phyloP scores from a whole-genome alignment of 2,888 invertebrate genomes.

The Phlogophora meticulosa region DNA sequence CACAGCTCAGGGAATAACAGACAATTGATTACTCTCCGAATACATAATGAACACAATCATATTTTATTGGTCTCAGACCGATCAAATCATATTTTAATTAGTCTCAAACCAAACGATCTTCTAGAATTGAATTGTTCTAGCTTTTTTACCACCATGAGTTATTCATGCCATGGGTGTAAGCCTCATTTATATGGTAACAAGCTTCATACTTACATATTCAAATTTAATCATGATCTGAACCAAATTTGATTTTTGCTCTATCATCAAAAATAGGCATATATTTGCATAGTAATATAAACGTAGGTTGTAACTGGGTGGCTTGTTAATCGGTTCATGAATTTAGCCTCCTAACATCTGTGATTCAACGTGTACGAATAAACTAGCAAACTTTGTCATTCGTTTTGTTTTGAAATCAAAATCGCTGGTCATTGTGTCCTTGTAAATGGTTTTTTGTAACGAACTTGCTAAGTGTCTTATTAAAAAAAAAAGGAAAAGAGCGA shows the following conservation, averaged over 20 bases:
- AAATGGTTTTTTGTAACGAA: too few species aligned
- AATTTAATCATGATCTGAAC: conserved; percentile 48
- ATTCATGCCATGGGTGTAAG: conserved; percentile 54
- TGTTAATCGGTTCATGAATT: conserved; percentile 28
- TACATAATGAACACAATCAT: conserved; percentile 30
- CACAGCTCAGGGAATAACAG: conserved; percentile 28
- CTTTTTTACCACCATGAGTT: conserved; percentile 37
- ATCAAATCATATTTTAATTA: conserved; percentile 30
- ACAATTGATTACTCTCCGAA: conserved; percentile 41
- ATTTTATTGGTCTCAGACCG: conserved; percentile 30
- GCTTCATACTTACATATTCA: conserved; percentile 58
- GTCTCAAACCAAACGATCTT: background rate
- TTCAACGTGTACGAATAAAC: background rate
- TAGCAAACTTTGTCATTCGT: too few species aligned
- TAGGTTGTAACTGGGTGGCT: conserved; percentile 6
- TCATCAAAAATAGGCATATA: conserved; percentile 56
- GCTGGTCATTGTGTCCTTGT: background rate
- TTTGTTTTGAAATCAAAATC: background rate
- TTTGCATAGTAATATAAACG: conserved; percentile 53
- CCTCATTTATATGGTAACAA: conserved; percentile 67
- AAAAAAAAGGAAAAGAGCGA: too few species aligned
- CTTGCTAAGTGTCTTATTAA: too few species aligned
- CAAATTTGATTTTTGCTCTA: conserved; percentile 58
- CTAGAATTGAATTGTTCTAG: conserved; percentile 1
- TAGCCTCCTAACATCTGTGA: background rate